phyloP scores from a whole-genome alignment of 2,113 vertebrate species.

The Callopanchax toddi region DNA sequence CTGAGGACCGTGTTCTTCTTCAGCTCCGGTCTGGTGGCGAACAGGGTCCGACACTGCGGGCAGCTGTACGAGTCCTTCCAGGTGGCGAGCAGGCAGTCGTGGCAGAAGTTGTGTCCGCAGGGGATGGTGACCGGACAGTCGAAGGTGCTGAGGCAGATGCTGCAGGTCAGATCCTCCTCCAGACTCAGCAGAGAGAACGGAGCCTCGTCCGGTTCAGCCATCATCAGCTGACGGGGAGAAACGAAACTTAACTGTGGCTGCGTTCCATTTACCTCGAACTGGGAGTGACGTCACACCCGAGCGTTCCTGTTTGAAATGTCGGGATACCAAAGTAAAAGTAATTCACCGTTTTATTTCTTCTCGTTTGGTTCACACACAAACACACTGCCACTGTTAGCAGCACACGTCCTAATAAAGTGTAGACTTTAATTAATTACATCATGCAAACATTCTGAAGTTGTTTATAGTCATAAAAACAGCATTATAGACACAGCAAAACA shows the following conservation, averaged over 20 bases:
- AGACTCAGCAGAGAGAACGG: conserved; percentile 69
- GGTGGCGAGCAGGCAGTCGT: conserved; percentile 80
- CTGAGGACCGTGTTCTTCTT: conserved; percentile 92
- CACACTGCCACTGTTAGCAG: too few relatives aligned
- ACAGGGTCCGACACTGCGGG: conserved; percentile 86
- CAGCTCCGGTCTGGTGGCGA: conserved; percentile 81
- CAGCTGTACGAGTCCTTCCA: conserved; percentile 84
- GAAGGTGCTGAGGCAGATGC: conserved; percentile 90
- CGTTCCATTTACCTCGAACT: too few relatives aligned
- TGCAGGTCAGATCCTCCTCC: conserved; percentile 89
- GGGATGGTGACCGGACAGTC: conserved; percentile 88
- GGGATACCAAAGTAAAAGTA: too few relatives aligned
- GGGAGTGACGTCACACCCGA: too few relatives aligned
- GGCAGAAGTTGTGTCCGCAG: conserved; percentile 96
- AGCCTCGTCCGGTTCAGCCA: not conserved
- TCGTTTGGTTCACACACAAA: too few relatives aligned
- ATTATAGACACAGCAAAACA: too few relatives aligned
- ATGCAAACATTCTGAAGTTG: too few relatives aligned
- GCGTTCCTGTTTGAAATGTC: too few relatives aligned
- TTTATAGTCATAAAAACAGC: too few relatives aligned
- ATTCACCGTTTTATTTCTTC: too few relatives aligned
- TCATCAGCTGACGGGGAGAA: not conserved
- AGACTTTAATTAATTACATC: too few relatives aligned
- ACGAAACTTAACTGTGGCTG: conserved; percentile 10
- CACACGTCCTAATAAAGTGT: too few relatives aligned